Conservation (phyloP, 1,140 invertebrate species). For the Halesus radiatus region DNA sequence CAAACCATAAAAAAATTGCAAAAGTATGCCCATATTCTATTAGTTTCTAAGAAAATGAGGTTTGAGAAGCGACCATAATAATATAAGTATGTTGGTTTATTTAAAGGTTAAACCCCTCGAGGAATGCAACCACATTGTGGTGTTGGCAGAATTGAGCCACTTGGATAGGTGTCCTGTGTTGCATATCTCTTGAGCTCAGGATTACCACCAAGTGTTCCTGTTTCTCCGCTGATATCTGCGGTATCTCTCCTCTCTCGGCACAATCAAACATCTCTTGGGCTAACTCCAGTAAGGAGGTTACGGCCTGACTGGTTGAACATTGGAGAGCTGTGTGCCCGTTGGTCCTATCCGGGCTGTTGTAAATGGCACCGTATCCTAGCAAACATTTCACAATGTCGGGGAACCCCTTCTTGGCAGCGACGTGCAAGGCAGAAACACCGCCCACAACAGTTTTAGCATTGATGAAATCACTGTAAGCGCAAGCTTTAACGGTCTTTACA, state of each 20-base stretch:
- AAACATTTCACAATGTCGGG: neutral
- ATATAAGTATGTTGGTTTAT: too few species aligned
- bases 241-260: neutral
- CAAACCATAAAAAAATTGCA: too few species aligned
- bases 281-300: neutral
- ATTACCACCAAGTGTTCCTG: too few species aligned
- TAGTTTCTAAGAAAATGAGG: too few species aligned
- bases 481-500: neutral
- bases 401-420: neutral
- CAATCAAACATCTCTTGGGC: neutral
- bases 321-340: neutral
- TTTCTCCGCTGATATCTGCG: too few species aligned
- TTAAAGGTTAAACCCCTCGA: too few species aligned
- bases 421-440: neutral
- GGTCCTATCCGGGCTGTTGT: neutral
- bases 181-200: too few species aligned
- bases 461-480: neutral
- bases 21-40: too few species aligned
- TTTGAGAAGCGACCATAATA: too few species aligned
- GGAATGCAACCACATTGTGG: neutral
- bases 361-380: neutral
- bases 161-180: too few species aligned
- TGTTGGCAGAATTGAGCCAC: neutral
- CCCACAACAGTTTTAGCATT: conserved; percentile 5
- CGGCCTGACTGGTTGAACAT: neutral